Percentiles rank a stretch among this genome's conserved stretches.
Conservation (phyloP, 2,888 invertebrate species). For the Melanotus villosus region DNA sequence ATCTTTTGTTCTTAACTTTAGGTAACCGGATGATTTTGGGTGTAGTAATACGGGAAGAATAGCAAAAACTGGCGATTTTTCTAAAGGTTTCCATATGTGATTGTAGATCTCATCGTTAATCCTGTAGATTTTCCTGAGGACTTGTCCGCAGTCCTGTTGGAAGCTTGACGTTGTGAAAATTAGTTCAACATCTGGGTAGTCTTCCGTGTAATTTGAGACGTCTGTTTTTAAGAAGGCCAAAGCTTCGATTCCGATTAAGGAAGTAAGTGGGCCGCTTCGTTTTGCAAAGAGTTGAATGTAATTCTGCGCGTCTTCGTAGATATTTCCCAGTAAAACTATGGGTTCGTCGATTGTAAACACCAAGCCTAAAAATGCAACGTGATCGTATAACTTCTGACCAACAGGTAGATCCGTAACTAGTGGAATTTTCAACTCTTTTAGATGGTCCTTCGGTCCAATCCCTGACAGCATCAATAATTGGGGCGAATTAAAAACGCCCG, state of each 20-base stretch:
- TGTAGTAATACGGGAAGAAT: conserved; percentile 80
- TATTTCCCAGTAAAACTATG: conserved; percentile 47
- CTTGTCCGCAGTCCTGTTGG: conserved; percentile 58
- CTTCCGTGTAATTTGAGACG: conserved; percentile 69
- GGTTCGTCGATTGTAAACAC: conserved; percentile 67
- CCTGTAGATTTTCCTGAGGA: conserved; percentile 68
- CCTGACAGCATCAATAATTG: conserved; percentile 93
- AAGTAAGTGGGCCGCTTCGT: conserved; percentile 71
- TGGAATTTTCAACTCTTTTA: conserved; percentile 72
- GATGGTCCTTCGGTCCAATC: conserved; percentile 75
- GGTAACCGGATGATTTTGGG: conserved; percentile 79
- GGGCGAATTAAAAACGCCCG: conserved; percentile 90
- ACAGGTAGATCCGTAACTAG: conserved; percentile 78
- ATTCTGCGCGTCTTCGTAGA: conserved; percentile 59
- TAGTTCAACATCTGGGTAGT: conserved; percentile 80
- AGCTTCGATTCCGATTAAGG: conserved; percentile 73
- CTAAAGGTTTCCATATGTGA: conserved; percentile 72
- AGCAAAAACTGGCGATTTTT: conserved; percentile 60
- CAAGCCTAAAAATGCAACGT: conserved; percentile 72
- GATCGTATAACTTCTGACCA: conserved; percentile 78
- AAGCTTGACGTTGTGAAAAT: conserved; percentile 74
- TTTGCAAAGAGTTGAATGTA: conserved; percentile 66
- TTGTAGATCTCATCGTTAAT: conserved; percentile 73
- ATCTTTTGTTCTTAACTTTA: conserved; percentile 78
- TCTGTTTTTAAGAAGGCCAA: conserved; percentile 75